Base-by-base conservation (phyloP, 2,113 vertebrate species). In the Cyanoramphus novaezelandiae region DNA sequence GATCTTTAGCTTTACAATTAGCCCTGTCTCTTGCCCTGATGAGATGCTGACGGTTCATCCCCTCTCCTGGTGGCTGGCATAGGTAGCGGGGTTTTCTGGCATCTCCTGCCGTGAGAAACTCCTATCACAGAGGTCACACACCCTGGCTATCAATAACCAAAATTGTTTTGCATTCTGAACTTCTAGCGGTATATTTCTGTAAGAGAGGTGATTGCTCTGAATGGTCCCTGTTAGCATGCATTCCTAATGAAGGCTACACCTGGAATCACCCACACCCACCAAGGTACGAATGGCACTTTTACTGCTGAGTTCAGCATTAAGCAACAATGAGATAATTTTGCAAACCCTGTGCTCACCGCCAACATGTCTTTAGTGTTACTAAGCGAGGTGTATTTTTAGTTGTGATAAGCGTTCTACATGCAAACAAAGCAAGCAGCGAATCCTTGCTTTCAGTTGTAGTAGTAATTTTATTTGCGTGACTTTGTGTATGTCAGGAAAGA, bases 91-190 rank as follows among this genome's bases (percentile, higher is more conserved):
- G 11, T 55, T 86, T 74, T 70, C n/a, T 94, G n/a, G 25, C 0
- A 0, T 63, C 41, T 78, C 49, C n/a, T 19, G 8, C 3, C 3
- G n/a, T 43, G 39, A 72, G 77, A 47, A 44, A 15, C 41, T 89
- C 44, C 37, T 2, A 0, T 7, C 33, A 35, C 33, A 59, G 20
- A 23, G 68, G 59, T 28, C n/a, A 37, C 1, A 1, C 17, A 9
- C 6, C 50, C 77, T 67, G 78, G 17, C 74, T 79, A 10, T 70
- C 77, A 33, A 65, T 69, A 92, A 35, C 62, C n/a, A 76, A 55
- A 93, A 64, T 29, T 47, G 33, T 29, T 91, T 53, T 43, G n/a
- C 2, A 1, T 59, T 50, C 28, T 6, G 6, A 20, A 11, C 25
- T 75, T 83, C 8, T 27, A 43, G n/a, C 52, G 55, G 20, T 35